These are phyloP conservation scores for Rhombomys opimus DNA, from an alignment of 2,113 vertebrate species.

Conservation along the genomic window DNA sequence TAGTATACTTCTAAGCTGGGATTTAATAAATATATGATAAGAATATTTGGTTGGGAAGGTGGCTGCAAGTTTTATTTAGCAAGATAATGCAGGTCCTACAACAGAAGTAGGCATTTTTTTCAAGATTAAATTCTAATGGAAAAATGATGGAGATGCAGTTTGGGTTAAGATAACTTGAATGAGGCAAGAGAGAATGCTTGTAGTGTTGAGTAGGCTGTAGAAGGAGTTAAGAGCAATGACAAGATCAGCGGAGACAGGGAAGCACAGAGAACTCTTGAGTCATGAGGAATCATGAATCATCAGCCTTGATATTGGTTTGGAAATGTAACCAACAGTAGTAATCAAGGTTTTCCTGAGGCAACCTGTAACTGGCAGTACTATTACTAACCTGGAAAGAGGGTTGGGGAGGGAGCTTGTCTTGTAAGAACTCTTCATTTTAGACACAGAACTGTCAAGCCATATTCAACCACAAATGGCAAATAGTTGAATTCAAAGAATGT, in stretches of 20 bases:
- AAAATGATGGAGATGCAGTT: neutral
- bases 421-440: neutral
- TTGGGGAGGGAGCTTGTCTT: neutral
- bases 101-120: neutral
- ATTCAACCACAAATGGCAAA: neutral
- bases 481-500: neutral
- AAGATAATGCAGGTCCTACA: neutral
- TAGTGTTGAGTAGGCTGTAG: no score
- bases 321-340: neutral
- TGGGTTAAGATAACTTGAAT: neutral
- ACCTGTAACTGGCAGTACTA: neutral
- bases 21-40: neutral
- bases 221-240: neutral
- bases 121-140: neutral
- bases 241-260: neutral
- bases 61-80: neutral
- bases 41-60: neutral
- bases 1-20: neutral
- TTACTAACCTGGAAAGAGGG: neutral
- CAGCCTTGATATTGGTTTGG: neutral
- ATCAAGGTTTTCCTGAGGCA: neutral
- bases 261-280: no score
- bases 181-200: neutral
- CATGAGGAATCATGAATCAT: neutral
- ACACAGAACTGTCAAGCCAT: neutral